These are phyloP conservation scores for Latrodectus hesperus DNA, from an alignment of 2,888 invertebrate genomes.

Conservation along the genomic window DNA sequence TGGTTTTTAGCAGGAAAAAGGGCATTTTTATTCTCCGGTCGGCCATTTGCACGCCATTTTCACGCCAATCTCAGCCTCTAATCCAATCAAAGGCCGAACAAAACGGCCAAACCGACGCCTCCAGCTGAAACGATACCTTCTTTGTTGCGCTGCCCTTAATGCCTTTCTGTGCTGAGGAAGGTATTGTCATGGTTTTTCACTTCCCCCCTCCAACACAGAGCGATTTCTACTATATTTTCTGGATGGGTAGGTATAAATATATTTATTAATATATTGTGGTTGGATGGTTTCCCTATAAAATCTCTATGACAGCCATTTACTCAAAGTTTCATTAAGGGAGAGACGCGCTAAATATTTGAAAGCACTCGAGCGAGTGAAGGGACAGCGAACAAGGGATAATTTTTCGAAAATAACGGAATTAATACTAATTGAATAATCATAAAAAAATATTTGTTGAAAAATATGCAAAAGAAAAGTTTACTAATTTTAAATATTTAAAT, in stretches of 20 bases:
- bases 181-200: constrained; percentile 57
- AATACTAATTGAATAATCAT: too few relatives aligned
- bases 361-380: background rate
- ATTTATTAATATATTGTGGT: constrained; percentile 30
- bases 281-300: constrained; percentile 29
- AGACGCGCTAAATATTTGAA: constrained; percentile 11
- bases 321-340: constrained; percentile 18
- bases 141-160: constrained; percentile 42
- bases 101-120: constrained; percentile 37
- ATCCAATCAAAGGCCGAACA: constrained; percentile 58
- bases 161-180: constrained; percentile 29
- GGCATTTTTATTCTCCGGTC: constrained; percentile 67
- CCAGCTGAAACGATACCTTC: constrained; percentile 47
- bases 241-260: constrained; percentile 16
- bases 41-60: constrained; percentile 69
- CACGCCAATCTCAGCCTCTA: constrained; percentile 68
- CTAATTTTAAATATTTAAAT: too few relatives aligned
- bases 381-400: too few relatives aligned
- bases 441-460: too few relatives aligned
- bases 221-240: constrained; percentile 26
- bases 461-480: too few relatives aligned
- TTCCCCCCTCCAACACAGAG: constrained; percentile 4
- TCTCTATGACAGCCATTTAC: constrained; percentile 54
- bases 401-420: too few relatives aligned
- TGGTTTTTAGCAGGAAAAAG: constrained; percentile 23